A percentile compares a stretch with the other conserved stretches of the same genome.
phyloP scores from a whole-genome alignment of 2,797 vertebrate species.

The Galaxias olidus region DNA sequence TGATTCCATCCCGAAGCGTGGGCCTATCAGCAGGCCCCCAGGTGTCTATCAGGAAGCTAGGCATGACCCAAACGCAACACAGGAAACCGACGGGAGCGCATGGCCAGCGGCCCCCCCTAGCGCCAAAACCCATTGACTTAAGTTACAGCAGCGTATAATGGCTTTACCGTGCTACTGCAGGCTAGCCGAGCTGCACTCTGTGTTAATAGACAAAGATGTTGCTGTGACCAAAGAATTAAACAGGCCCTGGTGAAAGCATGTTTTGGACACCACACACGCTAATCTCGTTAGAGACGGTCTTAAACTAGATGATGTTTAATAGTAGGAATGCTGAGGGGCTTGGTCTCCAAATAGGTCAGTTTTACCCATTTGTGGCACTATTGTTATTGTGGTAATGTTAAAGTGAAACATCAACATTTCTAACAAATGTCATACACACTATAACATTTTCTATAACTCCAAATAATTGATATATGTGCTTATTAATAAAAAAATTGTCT shows the following conservation, averaged over 20 bases:
- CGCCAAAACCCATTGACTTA: slow-evolving; percentile 49
- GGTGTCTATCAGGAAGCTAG: slow-evolving; percentile 22
- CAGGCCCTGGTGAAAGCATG: slow-evolving; percentile 48
- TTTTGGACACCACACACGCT: slow-evolving; percentile 55
- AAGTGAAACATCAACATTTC: not conserved
- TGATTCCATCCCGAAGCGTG: slow-evolving; percentile 15
- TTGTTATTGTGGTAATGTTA: not conserved
- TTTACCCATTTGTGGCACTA: no score
- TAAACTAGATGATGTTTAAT: slow-evolving; percentile 63
- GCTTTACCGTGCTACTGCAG: slow-evolving; percentile 58
- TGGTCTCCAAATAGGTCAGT: not conserved
- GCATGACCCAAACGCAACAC: slow-evolving; percentile 52
- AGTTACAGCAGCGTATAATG: slow-evolving; percentile 64
- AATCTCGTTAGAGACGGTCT: slow-evolving; percentile 52
- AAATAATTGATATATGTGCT: not conserved
- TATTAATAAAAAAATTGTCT: slow-evolving; percentile 38
- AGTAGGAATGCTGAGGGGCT: slow-evolving; percentile 26
- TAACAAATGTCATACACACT: not conserved
- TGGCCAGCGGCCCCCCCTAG: slow-evolving; percentile 48
- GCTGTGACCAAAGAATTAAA: slow-evolving; percentile 38
- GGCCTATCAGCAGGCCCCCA: slow-evolving; percentile 4
- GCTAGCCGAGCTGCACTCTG: slow-evolving; percentile 27
- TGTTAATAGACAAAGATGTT: slow-evolving; percentile 45
- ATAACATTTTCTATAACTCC: not conserved
- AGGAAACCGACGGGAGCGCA: slow-evolving; percentile 39